Evolutionary conservation across 2,113 vertebrate genomes (phyloP), one percentile per base, ranked within the genome.

Genomic region (Microtus pennsylvanicus): DNA sequence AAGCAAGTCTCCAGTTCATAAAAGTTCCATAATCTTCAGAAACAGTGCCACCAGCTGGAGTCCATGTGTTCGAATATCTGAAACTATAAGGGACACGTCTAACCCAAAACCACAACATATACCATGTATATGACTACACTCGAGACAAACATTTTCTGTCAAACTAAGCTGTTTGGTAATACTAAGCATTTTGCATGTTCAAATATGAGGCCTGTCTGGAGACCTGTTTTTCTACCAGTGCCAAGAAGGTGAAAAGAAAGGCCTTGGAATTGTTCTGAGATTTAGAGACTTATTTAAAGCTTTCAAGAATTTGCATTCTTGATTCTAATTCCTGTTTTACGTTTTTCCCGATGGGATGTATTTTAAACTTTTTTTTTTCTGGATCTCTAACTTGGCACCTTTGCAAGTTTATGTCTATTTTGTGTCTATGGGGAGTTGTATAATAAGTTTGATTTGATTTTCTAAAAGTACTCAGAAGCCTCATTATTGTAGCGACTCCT

Each of bases 261-360:
- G 89, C 26, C 11, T 87, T 14, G 35, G 8, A 77, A 63, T 16
- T 58, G 1, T 86, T 97, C 26, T 89, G 74, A 93, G 24, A 24
- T 89, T 86, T 91, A 97, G 38, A 96, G 45, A 88, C 2, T 10
- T 90, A 14, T 22, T 8, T 28, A n/a, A 16, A 90, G 70, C 74
- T 93, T 95, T 94, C 87, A 33, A 87, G 28, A 95, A 82, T 89
- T 95, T 94, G 6, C 87, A 87, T 82, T 97, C 92, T 94, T 69
- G 26, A 69, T 90, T 89, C 55, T 86, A 86, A 93, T 93, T 95
- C 87, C 38, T 82, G 47, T n/a, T 93, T 38, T 91, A 90, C n/a
- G 3, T 94, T 94, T 94, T 89, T 8, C 11, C 24, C 28, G 67
- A 81, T 61, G 35, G 14, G 14, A 93, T 52, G 24, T 69, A 76